Evolutionary conservation across 2,888 invertebrate genomes (phyloP).

Genomic region (Melanostoma mellinum): DNA sequence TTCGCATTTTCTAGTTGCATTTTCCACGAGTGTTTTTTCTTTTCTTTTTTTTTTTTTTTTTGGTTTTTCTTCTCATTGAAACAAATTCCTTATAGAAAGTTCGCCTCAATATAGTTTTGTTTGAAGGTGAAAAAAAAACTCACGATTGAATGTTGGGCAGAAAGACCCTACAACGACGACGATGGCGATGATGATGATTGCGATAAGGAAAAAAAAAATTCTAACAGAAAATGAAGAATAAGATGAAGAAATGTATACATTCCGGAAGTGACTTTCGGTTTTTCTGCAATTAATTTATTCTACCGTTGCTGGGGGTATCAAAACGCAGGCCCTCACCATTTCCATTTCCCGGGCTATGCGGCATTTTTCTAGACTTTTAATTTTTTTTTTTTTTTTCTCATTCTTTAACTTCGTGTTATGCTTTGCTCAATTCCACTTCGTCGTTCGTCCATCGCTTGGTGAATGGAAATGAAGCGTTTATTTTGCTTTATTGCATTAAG

Average conservation of each 20-base stretch:
- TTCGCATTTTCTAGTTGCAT: conserved; percentile 65
- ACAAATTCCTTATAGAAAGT: conserved; percentile 46
- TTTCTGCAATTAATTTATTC: conserved; percentile 78
- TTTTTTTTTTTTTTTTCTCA: conserved; percentile 49
- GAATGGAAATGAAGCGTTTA: conserved; percentile 81
- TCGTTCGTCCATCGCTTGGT: conserved; percentile 74
- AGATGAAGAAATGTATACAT: conserved; percentile 70
- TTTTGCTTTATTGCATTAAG: conserved; percentile 79
- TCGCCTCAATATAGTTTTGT: conserved; percentile 30
- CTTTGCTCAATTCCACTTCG: conserved; percentile 32
- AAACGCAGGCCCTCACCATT: conserved; percentile 43
- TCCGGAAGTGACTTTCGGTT: conserved; percentile 80
- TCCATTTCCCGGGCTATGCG: conserved; percentile 26
- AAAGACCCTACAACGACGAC: conserved; percentile 6
- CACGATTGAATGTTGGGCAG: conserved; percentile 42
- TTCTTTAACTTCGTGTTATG: conserved; percentile 21
- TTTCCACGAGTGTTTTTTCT: conserved; percentile 12
- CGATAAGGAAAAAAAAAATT: conserved; percentile 26
- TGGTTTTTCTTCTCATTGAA: not conserved
- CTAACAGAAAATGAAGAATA: conserved; percentile 26
- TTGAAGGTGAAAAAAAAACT: conserved; percentile 25
- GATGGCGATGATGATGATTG: conserved; percentile 35
- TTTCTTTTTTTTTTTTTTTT: conserved; percentile 13
- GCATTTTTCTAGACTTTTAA: conserved; percentile 74
- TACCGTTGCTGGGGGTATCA: conserved; percentile 68